Base-by-base conservation (phyloP, 2,888 invertebrate genomes). In the Lomographa bimaculata region DNA sequence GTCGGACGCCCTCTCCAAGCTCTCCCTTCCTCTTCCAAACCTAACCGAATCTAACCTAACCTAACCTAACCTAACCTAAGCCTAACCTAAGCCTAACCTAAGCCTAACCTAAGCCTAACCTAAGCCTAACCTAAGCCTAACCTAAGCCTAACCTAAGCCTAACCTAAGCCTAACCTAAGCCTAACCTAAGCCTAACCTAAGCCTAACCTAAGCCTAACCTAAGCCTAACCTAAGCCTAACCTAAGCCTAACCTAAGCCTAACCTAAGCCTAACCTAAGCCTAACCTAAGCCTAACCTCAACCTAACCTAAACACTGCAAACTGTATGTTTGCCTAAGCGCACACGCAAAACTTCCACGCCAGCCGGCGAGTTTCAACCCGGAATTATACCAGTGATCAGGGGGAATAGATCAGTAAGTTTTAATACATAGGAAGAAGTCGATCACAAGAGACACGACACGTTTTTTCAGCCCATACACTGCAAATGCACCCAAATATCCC, bases 1-100 rank as follows among this genome's bases (percentile, higher is more conserved):
- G 14, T 2, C 2, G 14, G 14, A n/a, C n/a, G n/a, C n/a, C n/a
- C n/a, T n/a, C n/a, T n/a, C n/a, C n/a, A n/a, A n/a, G n/a, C n/a
- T n/a, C n/a, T n/a, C n/a, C n/a, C n/a, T n/a, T n/a, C n/a, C n/a
- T 14, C 3, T 14, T 14, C 14, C 49, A 42, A 47, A 43, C 49
- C 49, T 40, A 50, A 46, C 46, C 47, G 35, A 48, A 47, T 47
- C 50, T 35, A 39, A 46, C 49, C 49, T 39, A 42, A 39, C 35
- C 36, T 46, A 41, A 45, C 43, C 42, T 38, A 34, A 48, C 43
- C 40, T 46, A 49, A 32, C 45, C 30, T 29, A 25, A 20, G 23
- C 25, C 20, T 17, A 28, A 30, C 21, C 8, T 27, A 41, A 24
- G 8, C 27, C 14, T 4, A 14, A 14, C 4, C 14, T 14, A 17